phyloP scores from a whole-genome alignment of 2,888 invertebrate genomes.

The Coenonympha arcania region DNA sequence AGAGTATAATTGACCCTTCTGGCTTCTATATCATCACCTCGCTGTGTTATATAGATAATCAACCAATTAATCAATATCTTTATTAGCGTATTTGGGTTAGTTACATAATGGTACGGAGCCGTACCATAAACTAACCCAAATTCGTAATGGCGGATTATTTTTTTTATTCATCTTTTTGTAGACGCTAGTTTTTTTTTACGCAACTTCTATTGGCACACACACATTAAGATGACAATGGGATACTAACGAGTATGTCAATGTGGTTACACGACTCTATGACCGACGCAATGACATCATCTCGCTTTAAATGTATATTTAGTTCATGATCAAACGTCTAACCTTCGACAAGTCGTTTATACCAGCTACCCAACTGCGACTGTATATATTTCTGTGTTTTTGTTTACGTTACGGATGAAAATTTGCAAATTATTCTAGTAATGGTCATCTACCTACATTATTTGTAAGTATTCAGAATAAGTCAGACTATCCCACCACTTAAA shows the following conservation, averaged over 20 bases:
- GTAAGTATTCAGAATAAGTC: not conserved
- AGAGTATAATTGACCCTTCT: no score
- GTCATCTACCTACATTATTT: not conserved
- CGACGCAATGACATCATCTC: constrained; percentile 29
- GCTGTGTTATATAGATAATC: no score
- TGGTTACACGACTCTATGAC: constrained; percentile 13
- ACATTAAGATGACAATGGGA: no score
- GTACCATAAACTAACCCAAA: no score
- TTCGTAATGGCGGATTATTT: no score
- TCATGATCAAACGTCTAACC: constrained; percentile 38
- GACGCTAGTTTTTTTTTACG: constrained; percentile 1
- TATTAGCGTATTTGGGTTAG: no score
- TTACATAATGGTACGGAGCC: no score
- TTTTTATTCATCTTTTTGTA: no score
- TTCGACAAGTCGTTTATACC: constrained; percentile 29
- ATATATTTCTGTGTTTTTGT: not conserved
- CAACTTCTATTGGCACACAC: not conserved
- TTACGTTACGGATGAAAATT: not conserved
- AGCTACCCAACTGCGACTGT: not conserved
- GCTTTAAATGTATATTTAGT: constrained; percentile 41
- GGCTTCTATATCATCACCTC: no score
- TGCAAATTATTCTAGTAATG: not conserved
- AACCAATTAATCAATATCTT: no score
- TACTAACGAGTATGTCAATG: not conserved
- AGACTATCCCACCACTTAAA: not conserved